Evolutionary conservation across 2,113 vertebrate species (phyloP).

Genomic region (Rhinogobius similis): DNA sequence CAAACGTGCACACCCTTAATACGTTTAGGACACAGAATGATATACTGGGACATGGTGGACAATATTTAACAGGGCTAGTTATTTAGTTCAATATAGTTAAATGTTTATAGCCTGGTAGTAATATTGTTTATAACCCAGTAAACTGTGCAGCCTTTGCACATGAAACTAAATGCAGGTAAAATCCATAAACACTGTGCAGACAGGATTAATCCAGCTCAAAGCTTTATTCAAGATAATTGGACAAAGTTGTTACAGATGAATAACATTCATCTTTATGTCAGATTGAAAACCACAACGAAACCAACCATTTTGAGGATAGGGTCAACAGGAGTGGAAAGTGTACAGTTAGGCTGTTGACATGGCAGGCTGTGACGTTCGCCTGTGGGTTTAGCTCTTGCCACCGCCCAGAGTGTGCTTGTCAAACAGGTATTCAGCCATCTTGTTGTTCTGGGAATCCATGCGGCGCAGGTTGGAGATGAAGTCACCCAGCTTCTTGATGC

Average conservation of each 20-base stretch:
- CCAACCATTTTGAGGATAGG: background rate
- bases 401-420: slow-evolving; percentile 91
- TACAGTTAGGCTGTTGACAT: background rate
- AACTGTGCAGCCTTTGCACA: too few species aligned
- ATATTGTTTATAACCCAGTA: too few species aligned
- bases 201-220: slow-evolving; percentile 51
- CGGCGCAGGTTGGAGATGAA: slow-evolving; percentile 78
- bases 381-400: slow-evolving; percentile 65
- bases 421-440: slow-evolving; percentile 95
- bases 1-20: too few species aligned
- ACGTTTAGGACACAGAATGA: too few species aligned
- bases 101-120: too few species aligned
- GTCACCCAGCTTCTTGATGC: slow-evolving; percentile 92
- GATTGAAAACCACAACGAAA: background rate
- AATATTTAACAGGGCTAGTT: too few species aligned
- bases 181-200: background rate
- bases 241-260: background rate
- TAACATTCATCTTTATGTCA: background rate
- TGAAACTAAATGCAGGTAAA: too few species aligned
- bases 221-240: slow-evolving; percentile 50
- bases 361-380: background rate
- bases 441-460: slow-evolving; percentile 76
- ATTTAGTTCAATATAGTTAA: too few species aligned
- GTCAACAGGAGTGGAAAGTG: slow-evolving; percentile 4
- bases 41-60: too few species aligned